Base-by-base conservation (phyloP, 1,140 invertebrate genomes). In the Diachasma alloeum region DNA sequence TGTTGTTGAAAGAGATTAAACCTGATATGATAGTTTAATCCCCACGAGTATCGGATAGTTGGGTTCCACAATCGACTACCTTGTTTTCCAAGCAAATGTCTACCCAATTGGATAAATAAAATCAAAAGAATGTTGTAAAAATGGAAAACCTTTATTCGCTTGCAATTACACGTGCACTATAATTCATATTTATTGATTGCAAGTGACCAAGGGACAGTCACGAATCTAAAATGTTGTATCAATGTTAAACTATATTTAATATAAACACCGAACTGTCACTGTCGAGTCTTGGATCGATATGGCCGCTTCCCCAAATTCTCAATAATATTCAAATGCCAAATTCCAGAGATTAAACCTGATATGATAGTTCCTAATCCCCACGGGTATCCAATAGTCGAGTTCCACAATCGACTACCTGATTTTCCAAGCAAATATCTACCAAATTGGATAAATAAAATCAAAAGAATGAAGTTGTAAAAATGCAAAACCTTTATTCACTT, bases 1-100 rank as follows among this genome's bases (percentile, higher is more conserved):
- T 44, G 46, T 42, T 39, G 44, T 56, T 13, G 24, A 44, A 74
- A 6, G 72, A 66, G 73, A 75, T 75, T 75, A 31, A 4, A 24
- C 26, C 26, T 46, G 73, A 69, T 42, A 19, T 36, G 73, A 75
- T 75, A 75, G 37, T 39, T 26, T 75, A 75, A 75, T 75, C 73
- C 63, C 17, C 44, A 26, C 17, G 44, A 15, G 37, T 44, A 68
- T 37, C 24, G 36, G 73, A 68, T 68, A 75, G 73, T 67, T 75
- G 19, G 46, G 2, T 26, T 63, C 63, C 36, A 8, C 24, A 63
- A 56, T 56, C 15, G 24, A 4, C 59, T 63, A 26, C 24, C 59
- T 63, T 56, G 56, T 73, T 73, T 53, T 15, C 48, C 5, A 15
- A 17, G n/a, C 10, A 59, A 56, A 37, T 19, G 26, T 59, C 0